Evolutionary conservation across 2,113 vertebrate species (phyloP).

Genomic region (Mystacornis crossleyi): DNA sequence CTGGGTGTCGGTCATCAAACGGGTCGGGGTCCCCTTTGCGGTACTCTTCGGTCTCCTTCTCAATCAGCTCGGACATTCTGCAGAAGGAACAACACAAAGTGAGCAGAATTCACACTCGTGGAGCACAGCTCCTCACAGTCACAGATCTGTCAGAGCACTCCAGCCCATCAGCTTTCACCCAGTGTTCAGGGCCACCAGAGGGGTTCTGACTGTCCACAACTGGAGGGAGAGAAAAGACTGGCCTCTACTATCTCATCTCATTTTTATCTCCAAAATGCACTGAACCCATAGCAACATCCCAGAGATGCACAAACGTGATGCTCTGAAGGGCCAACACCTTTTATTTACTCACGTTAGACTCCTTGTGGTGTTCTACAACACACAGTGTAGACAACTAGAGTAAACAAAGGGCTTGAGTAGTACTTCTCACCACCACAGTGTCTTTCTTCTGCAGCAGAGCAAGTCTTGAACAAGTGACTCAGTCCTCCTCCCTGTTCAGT

Average conservation of each 20-base stretch:
- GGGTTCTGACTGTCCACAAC: not conserved
- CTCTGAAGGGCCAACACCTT: not conserved
- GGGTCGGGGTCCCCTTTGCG: conserved; percentile 98
- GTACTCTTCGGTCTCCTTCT: conserved; percentile 97
- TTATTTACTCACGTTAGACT: not conserved
- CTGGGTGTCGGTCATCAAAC: conserved; percentile 97
- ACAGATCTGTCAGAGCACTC: not conserved
- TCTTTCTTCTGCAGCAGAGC: not conserved
- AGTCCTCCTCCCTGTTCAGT: not conserved
- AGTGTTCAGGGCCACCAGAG: not conserved
- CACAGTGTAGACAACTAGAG: not conserved
- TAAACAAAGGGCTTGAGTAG: not conserved
- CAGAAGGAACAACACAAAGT: not conserved
- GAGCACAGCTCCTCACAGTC: not conserved
- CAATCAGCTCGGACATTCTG: conserved; percentile 97
- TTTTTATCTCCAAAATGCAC: not conserved
- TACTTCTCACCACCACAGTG: not conserved
- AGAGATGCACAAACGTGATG: not conserved
- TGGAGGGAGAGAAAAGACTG: not conserved
- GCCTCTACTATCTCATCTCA: not conserved
- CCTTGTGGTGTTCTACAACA: not conserved
- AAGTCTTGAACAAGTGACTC: not conserved
- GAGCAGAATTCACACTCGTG: not conserved
- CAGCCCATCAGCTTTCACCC: not conserved
- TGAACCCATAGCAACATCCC: not conserved